A percentile compares a stretch with the other conserved stretches of the same genome.
Evolutionary conservation across 1,140 invertebrate species (phyloP).

Genomic region (Radopholus similis): DNA sequence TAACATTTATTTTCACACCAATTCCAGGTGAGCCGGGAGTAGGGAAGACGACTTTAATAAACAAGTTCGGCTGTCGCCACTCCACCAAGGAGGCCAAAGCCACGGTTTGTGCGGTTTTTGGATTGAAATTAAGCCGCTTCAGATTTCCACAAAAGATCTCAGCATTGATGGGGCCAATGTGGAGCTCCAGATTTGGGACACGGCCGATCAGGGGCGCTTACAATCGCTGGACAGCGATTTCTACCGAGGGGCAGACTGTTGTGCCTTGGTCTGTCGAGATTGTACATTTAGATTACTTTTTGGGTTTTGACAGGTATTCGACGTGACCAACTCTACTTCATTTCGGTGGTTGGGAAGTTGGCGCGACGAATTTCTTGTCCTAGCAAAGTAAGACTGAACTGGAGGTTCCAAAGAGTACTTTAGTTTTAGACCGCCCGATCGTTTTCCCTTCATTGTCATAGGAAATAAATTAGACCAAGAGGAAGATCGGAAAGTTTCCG

Average conservation of each 20-base stretch:
- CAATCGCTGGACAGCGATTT: slow-evolving; percentile 83
- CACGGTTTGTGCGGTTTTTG: too few relatives aligned
- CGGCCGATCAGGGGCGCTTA: slow-evolving; percentile 85
- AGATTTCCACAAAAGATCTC: slow-evolving; percentile 98
- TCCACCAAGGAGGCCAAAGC: too few relatives aligned
- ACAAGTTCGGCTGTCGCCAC: too few relatives aligned
- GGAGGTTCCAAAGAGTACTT: too few relatives aligned
- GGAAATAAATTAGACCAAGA: slow-evolving; percentile 99
- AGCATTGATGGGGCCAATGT: slow-evolving; percentile 96
- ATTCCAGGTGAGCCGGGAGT: too few relatives aligned
- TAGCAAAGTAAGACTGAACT: slow-evolving; percentile 70
- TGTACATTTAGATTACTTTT: background rate
- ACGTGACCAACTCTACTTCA: slow-evolving; percentile 91
- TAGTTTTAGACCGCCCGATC: slow-evolving; percentile 85
- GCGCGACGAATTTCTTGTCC: slow-evolving; percentile 96
- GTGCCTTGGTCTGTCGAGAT: slow-evolving; percentile 72
- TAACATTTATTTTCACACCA: too few relatives aligned
- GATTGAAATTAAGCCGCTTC: slow-evolving; percentile 73
- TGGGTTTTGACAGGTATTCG: slow-evolving; percentile 73
- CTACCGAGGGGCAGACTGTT: slow-evolving; percentile 96
- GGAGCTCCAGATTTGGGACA: slow-evolving; percentile 70
- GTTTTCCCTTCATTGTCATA: slow-evolving; percentile 96
- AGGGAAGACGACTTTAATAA: too few relatives aligned
- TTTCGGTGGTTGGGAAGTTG: slow-evolving; percentile 97
- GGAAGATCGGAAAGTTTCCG: slow-evolving; percentile 78